A percentile compares a stretch with the other conserved stretches of the same genome.
Conservation (phyloP, 2,797 vertebrate genomes). For the Remorina albescens region DNA sequence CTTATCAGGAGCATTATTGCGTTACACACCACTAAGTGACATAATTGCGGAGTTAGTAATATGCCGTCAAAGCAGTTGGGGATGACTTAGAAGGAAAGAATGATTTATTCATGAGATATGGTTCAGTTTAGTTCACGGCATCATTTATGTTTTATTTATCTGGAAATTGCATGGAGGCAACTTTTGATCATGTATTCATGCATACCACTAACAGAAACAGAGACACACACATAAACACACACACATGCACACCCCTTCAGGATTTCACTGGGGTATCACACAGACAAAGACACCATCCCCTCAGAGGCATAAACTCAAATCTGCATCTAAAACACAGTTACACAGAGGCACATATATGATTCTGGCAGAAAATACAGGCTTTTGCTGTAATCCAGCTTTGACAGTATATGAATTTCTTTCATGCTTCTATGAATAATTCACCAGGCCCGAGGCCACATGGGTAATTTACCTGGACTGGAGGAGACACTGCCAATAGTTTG, state of each 20-base stretch:
- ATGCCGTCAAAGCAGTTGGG: slow-evolving; percentile 53
- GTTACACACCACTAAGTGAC: slow-evolving; percentile 49
- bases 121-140: slow-evolving; percentile 74
- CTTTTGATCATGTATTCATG: slow-evolving; percentile 79
- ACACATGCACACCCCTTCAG: slow-evolving; percentile 21
- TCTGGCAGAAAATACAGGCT: slow-evolving; percentile 26
- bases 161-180: slow-evolving; percentile 70
- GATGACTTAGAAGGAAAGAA: slow-evolving; percentile 45
- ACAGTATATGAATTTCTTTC: slow-evolving; percentile 33
- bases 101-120: slow-evolving; percentile 78
- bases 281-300: slow-evolving; percentile 61
- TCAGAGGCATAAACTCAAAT: slow-evolving; percentile 54
- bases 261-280: slow-evolving; percentile 47
- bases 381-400: slow-evolving; percentile 53
- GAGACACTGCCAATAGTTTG: slow-evolving; percentile 51
- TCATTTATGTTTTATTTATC: slow-evolving; percentile 80
- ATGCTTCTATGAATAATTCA: slow-evolving; percentile 50
- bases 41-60: slow-evolving; percentile 55
- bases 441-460: slow-evolving; percentile 33
- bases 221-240: slow-evolving; percentile 21
- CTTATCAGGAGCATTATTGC: slow-evolving; percentile 25
- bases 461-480: slow-evolving; percentile 62
- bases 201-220: slow-evolving; percentile 32
- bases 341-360: slow-evolving; percentile 42
- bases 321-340: slow-evolving; percentile 58